These are phyloP conservation scores for Pangasius sanitwongsei DNA, from an alignment of 2,797 vertebrate genomes.

Conservation along the genomic window DNA sequence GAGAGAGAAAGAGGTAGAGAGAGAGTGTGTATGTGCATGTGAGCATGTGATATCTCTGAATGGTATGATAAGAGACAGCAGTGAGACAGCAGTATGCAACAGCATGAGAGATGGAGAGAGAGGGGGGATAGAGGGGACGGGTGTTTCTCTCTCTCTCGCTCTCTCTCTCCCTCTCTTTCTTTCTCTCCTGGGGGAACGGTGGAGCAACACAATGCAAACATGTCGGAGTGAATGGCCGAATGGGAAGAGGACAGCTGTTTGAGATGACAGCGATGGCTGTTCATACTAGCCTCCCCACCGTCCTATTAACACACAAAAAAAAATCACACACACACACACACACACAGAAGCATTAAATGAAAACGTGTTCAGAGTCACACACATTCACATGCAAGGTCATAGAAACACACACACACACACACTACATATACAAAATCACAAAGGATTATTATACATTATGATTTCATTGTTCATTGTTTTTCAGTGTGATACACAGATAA, in stretches of 20 bases:
- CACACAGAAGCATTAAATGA: slow-evolving; percentile 38
- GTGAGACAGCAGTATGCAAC: slow-evolving; percentile 49
- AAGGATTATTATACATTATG: no score
- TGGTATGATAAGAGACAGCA: slow-evolving; percentile 60
- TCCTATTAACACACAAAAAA: slow-evolving; percentile 70
- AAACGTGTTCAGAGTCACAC: slow-evolving; percentile 32
- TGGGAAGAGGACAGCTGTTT: slow-evolving; percentile 84
- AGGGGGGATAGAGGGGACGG: slow-evolving; percentile 42
- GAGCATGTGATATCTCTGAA: slow-evolving; percentile 52
- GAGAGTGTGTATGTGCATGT: slow-evolving; percentile 37
- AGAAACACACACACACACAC: slow-evolving; percentile 4
- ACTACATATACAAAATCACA: no score
- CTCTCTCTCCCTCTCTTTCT: slow-evolving; percentile 44
- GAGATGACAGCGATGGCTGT: slow-evolving; percentile 83
- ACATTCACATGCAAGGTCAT: slow-evolving; percentile 51
- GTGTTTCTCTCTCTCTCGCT: slow-evolving; percentile 54
- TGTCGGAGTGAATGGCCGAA: slow-evolving; percentile 75
- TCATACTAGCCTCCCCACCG: slow-evolving; percentile 78
- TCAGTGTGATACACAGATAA: no score
- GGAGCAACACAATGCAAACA: slow-evolving; percentile 80
- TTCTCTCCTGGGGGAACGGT: slow-evolving; percentile 70
- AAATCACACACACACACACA: slow-evolving; percentile 18
- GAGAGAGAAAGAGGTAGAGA: slow-evolving; percentile 58
- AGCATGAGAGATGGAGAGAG: slow-evolving; percentile 54
- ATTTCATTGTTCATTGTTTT: no score